These are phyloP conservation scores for Drosophila setifemur DNA, from an alignment of 1,140 invertebrate genomes.

Conservation along the genomic window DNA sequence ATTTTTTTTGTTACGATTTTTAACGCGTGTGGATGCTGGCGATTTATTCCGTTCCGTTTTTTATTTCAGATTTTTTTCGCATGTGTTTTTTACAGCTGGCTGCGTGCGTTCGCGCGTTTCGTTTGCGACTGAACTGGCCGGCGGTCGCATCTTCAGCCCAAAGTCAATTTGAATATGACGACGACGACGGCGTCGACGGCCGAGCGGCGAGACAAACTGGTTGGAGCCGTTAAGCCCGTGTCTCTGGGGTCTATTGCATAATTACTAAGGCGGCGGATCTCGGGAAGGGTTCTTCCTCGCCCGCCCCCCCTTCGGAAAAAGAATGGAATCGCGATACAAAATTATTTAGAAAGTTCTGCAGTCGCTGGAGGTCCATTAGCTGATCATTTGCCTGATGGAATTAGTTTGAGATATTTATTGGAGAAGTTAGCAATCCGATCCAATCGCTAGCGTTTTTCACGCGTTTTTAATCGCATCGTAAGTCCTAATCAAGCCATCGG, in stretches of 20 bases:
- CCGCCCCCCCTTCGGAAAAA: conserved; percentile 17
- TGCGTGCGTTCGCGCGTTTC: conserved; percentile 69
- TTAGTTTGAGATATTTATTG: conserved; percentile 39
- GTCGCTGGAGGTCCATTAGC: conserved; percentile 25
- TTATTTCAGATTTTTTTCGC: neutral
- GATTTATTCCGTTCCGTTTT: neutral
- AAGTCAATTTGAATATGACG: conserved; percentile 71
- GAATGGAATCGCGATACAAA: conserved; percentile 19
- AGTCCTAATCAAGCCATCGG: conserved; percentile 31
- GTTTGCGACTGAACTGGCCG: conserved; percentile 52
- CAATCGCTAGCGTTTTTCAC: conserved; percentile 30
- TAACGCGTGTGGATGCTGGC: conserved; percentile 13
- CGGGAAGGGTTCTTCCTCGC: conserved; percentile 62
- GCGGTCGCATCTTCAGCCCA: conserved; percentile 69
- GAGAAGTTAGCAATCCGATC: neutral
- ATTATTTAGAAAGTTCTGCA: conserved; percentile 33
- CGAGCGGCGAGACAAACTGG: conserved; percentile 60
- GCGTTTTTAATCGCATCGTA: conserved; percentile 47
- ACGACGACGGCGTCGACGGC: conserved; percentile 22
- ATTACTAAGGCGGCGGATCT: conserved; percentile 42
- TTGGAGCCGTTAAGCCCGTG: conserved; percentile 13
- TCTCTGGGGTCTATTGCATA: conserved; percentile 59
- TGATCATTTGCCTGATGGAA: conserved; percentile 29
- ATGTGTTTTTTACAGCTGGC: conserved; percentile 11
- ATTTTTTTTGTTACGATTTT: neutral